These are phyloP conservation scores for Phoeniculus purpureus DNA, from an alignment of 2,797 vertebrate genomes.

Conservation along the genomic window DNA sequence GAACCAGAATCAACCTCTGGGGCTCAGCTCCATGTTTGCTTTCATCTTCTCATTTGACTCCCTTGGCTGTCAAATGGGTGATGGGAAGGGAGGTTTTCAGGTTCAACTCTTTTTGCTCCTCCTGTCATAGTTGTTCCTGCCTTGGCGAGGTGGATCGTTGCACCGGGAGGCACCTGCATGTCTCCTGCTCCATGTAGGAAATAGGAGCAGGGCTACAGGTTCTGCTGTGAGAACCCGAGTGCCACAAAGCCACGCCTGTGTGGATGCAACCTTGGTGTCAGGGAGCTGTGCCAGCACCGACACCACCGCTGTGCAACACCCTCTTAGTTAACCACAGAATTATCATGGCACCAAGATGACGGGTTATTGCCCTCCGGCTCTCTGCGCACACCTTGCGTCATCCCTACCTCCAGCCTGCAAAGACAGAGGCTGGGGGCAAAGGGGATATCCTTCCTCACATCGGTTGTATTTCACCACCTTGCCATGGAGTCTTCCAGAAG, in stretches of 20 bases:
- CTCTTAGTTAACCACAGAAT: not conserved
- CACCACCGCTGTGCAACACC: not conserved
- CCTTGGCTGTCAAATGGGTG: too few relatives aligned
- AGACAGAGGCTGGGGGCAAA: not conserved
- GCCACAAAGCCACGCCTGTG: not conserved
- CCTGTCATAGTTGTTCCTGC: fast-evolving
- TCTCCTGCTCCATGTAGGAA: fast-evolving
- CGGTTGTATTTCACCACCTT: not conserved
- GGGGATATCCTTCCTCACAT: not conserved
- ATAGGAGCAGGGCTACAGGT: not conserved
- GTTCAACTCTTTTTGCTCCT: not conserved
- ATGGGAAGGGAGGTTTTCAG: not conserved
- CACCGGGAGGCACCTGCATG: fast-evolving
- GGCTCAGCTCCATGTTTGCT: not conserved
- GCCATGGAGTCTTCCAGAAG: not conserved
- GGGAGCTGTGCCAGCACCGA: not conserved
- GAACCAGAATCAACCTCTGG: not conserved
- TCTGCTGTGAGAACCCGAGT: not conserved
- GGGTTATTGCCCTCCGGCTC: not conserved
- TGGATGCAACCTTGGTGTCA: not conserved
- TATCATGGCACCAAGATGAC: conserved; percentile 28
- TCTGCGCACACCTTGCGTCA: not conserved
- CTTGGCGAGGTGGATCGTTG: not conserved
- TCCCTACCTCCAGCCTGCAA: not conserved
- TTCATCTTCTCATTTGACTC: not conserved